Evolutionary conservation across 2,888 invertebrate species (phyloP).

Genomic region (Drosophila gaucha): DNA sequence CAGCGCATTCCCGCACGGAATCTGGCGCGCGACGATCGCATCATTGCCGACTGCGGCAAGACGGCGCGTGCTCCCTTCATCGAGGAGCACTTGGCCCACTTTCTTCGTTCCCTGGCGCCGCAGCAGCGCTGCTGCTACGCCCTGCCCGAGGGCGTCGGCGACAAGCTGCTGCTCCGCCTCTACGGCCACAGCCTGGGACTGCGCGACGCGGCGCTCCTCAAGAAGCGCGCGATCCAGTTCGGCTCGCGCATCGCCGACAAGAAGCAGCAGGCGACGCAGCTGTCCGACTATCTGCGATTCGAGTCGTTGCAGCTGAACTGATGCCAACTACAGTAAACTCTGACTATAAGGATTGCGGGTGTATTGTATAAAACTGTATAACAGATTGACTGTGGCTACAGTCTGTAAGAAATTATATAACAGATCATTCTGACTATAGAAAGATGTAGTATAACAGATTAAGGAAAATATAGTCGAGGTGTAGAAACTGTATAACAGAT

Average conservation of each 20-base stretch:
- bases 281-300: constrained; percentile 85
- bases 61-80: constrained; percentile 93
- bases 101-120: constrained; percentile 87
- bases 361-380: neutral
- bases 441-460: neutral
- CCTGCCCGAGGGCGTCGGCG: constrained; percentile 92
- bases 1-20: constrained; percentile 94
- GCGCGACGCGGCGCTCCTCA: constrained; percentile 87
- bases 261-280: constrained; percentile 93
- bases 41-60: constrained; percentile 94
- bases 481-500: neutral
- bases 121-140: constrained; percentile 86
- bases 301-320: neutral
- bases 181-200: constrained; percentile 89
- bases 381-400: neutral
- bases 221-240: constrained; percentile 98
- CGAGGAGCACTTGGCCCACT: constrained; percentile 89
- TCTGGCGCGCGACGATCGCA: constrained; percentile 96
- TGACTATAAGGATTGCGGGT: neutral
- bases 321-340: neutral
- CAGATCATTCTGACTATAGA: neutral
- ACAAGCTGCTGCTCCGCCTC: constrained; percentile 94
- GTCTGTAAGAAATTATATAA: neutral
- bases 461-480: neutral
- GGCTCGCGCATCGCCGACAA: constrained; percentile 97